phyloP scores from a whole-genome alignment of 2,797 vertebrate species.

The Syndactyla subalaris region DNA sequence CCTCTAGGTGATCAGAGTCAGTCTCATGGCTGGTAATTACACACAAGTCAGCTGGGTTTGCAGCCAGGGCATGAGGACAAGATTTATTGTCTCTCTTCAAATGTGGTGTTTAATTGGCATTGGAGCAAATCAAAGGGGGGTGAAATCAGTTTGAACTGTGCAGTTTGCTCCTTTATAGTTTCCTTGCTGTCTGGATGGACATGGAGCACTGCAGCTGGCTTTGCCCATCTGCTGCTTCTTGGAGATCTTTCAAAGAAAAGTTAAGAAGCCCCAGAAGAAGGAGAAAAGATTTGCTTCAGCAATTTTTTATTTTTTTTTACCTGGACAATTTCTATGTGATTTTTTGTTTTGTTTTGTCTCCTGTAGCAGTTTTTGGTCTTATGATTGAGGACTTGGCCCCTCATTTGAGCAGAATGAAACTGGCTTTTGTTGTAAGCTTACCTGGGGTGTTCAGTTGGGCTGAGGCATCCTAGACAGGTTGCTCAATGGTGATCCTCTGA shows the following conservation, averaged over 20 bases:
- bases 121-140: neutral
- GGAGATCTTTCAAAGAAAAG: neutral
- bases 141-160: neutral
- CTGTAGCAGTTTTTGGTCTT: neutral
- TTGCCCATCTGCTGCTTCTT: neutral
- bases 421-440: neutral
- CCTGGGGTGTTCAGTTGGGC: neutral
- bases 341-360: neutral
- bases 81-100: neutral
- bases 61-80: accelerated
- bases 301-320: neutral
- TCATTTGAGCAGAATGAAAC: neutral
- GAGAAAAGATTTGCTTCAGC: neutral
- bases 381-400: neutral
- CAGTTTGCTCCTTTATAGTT: neutral
- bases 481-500: neutral
- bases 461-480: neutral
- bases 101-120: neutral
- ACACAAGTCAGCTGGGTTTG: accelerated
- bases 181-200: neutral
- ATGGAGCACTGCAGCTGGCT: neutral
- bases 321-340: neutral
- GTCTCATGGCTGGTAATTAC: neutral
- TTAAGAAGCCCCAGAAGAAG: neutral
- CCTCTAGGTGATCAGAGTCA: neutral